These are phyloP conservation scores for Telenomus remus DNA, from an alignment of 1,140 invertebrate species.

Conservation along the genomic window DNA sequence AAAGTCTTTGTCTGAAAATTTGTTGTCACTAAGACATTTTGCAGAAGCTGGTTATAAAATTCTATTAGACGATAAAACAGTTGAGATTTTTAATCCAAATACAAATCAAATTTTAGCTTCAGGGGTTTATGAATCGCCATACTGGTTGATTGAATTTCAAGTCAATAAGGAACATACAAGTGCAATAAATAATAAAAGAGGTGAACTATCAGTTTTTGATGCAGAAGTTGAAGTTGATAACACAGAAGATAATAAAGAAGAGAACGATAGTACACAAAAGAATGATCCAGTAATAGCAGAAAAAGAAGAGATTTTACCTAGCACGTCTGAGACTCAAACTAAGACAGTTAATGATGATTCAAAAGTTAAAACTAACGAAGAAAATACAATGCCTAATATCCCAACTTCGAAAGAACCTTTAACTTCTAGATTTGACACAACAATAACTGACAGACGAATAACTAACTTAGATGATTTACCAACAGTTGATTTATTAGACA, in stretches of 20 bases:
- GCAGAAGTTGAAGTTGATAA: too few species aligned
- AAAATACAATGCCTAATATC: too few species aligned
- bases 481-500: not conserved
- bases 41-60: constrained; percentile 16
- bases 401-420: too few species aligned
- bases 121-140: constrained; percentile 7
- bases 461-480: constrained; percentile 13
- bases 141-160: constrained; percentile 14
- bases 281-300: too few species aligned
- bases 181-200: too few species aligned
- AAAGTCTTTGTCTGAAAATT: constrained; percentile 7
- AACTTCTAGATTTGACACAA: constrained; percentile 4
- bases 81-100: constrained; percentile 8
- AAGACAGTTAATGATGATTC: too few species aligned
- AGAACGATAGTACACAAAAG: too few species aligned
- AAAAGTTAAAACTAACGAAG: too few species aligned
- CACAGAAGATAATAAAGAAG: too few species aligned
- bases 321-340: too few species aligned
- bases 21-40: constrained; percentile 14
- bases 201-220: too few species aligned
- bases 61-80: constrained; percentile 5
- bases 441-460: constrained; percentile 1
- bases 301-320: too few species aligned
- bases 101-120: constrained; percentile 10
- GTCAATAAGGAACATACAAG: constrained; percentile 8